Conservation (phyloP, 1,140 invertebrate species). For the Lutraria rhynchaena region DNA sequence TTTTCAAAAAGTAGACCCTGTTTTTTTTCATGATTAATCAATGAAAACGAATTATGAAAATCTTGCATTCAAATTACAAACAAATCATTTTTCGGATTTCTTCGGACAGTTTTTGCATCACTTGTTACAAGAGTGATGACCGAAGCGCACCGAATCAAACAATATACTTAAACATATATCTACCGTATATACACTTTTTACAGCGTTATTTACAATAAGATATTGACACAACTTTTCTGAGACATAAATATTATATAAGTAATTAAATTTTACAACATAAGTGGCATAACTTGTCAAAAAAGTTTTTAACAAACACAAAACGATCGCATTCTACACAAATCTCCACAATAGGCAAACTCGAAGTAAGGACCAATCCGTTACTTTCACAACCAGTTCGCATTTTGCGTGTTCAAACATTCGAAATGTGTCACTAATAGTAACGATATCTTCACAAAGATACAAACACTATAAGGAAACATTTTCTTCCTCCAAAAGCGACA, state of each 20-base stretch:
- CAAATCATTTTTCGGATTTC: neutral
- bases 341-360: no score
- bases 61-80: neutral
- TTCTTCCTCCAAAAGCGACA: neutral
- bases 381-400: no score
- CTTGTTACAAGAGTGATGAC: neutral
- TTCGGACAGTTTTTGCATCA: neutral
- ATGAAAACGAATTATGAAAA: neutral
- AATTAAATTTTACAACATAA: constrained; percentile 14
- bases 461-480: neutral
- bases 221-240: constrained; percentile 21
- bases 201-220: constrained; percentile 24
- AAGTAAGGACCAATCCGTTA: no score
- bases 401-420: no score
- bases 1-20: no score
- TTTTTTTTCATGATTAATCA: neutral
- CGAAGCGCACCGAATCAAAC: neutral
- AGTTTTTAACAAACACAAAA: no score
- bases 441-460: no score
- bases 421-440: no score
- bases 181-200: constrained; percentile 42
- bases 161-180: constrained; percentile 18
- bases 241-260: constrained; percentile 36
- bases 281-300: neutral
- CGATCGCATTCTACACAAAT: no score